Evolutionary conservation across 2,888 invertebrate genomes (phyloP).

Genomic region (Glaucopsyche alexis): DNA sequence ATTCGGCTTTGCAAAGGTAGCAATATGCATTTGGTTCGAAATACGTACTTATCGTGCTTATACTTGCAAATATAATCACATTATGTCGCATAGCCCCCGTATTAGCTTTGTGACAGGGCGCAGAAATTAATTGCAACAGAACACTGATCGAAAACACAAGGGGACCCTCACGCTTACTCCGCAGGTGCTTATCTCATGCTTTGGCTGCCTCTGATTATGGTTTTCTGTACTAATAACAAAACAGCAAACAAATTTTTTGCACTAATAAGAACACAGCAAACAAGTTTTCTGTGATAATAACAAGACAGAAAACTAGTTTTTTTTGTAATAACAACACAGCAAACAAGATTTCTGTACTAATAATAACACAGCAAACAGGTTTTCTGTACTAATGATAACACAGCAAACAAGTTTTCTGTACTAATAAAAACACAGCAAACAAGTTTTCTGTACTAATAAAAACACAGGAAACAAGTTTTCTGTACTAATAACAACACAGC

Average conservation of each 20-base stretch:
- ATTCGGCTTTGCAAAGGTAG: slow-evolving; percentile 23
- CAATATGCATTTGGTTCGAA: slow-evolving; percentile 29
- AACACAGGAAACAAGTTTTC: no score
- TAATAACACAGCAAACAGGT: no score
- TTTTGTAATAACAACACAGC: no score
- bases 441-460: no score
- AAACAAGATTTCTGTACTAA: no score
- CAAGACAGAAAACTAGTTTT: no score
- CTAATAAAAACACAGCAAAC: no score
- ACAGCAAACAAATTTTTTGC: not conserved
- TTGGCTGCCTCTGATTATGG: not conserved
- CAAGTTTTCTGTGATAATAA: no score
- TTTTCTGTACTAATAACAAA: slow-evolving; percentile 36
- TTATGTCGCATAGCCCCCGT: slow-evolving; percentile 62
- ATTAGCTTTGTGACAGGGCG: slow-evolving; percentile 68
- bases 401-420: no score
- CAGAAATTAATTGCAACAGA: slow-evolving; percentile 76
- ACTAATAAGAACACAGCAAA: no score
- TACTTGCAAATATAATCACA: slow-evolving; percentile 76
- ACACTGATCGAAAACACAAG: slow-evolving; percentile 69
- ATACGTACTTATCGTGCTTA: slow-evolving; percentile 43
- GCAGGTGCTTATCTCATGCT: slow-evolving; percentile 72
- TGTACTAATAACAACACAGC: no score
- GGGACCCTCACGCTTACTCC: slow-evolving; percentile 62
- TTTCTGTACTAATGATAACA: no score